Percentiles rank a stretch among this genome's conserved stretches.
Conservation (phyloP, 2,113 vertebrate genomes). For the Brachionichthys hirsutus region DNA sequence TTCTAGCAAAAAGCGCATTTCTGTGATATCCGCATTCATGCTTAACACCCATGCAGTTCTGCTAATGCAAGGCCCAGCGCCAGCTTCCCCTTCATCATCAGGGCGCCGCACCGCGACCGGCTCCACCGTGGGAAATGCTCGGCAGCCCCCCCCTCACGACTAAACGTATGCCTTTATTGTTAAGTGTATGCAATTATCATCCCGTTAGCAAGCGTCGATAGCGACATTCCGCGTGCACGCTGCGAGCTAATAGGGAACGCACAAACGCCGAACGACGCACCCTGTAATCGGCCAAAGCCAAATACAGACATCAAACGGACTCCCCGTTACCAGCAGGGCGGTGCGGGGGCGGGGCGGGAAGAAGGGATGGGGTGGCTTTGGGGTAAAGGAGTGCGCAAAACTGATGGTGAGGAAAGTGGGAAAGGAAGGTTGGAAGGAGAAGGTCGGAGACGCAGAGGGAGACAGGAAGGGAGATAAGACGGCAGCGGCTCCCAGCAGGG, state of each 20-base stretch:
- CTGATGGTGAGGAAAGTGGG: slow-evolving; percentile 64
- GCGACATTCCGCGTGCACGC: slow-evolving; percentile 40
- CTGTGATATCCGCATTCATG: slow-evolving; percentile 57
- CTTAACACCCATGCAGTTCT: slow-evolving; percentile 58
- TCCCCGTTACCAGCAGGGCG: slow-evolving; percentile 8
- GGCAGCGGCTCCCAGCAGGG: slow-evolving; percentile 63
- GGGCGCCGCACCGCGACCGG: slow-evolving; percentile 31
- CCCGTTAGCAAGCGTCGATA: slow-evolving; percentile 27
- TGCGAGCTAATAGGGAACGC: slow-evolving; percentile 41
- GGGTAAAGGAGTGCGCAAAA: slow-evolving; percentile 48
- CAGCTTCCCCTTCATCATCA: slow-evolving; percentile 38
- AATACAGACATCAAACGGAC: slow-evolving; percentile 67
- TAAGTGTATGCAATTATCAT: slow-evolving; percentile 63
- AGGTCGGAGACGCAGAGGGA: slow-evolving; percentile 60
- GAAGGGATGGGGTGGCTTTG: slow-evolving; percentile 20
- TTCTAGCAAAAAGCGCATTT: slow-evolving; percentile 36
- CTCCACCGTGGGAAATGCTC: slow-evolving; percentile 34
- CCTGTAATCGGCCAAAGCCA: slow-evolving; percentile 47
- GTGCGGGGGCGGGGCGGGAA: slow-evolving; percentile 26
- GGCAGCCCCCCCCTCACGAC: slow-evolving; percentile 40
- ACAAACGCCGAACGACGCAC: slow-evolving; percentile 27
- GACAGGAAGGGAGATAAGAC: slow-evolving; percentile 69
- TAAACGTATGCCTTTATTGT: slow-evolving; percentile 56
- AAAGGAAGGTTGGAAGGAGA: slow-evolving; percentile 59
- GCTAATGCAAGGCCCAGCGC: slow-evolving; percentile 51